Conservation (phyloP, 2,797 vertebrate genomes). For the Manis crassicaudata region DNA sequence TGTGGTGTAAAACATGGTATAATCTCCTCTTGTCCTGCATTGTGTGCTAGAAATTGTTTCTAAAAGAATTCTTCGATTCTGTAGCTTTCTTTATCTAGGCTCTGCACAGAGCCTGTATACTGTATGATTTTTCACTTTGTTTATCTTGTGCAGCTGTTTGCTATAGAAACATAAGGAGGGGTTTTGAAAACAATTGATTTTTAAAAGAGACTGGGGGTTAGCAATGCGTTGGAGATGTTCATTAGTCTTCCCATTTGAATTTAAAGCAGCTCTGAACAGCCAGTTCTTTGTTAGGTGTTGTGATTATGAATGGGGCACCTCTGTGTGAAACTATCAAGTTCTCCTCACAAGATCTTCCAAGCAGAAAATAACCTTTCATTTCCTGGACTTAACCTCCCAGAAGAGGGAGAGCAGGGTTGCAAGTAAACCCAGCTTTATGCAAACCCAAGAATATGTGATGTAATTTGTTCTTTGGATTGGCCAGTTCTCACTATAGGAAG, state of each 20-base stretch:
- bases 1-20: background rate
- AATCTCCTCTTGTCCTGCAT: slow-evolving; percentile 1
- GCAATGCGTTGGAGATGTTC: slow-evolving; percentile 68
- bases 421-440: slow-evolving; percentile 56
- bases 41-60: slow-evolving; percentile 43
- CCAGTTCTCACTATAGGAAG: background rate
- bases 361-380: slow-evolving; percentile 77
- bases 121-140: slow-evolving; percentile 57
- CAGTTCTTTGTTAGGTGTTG: slow-evolving; percentile 69
- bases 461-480: slow-evolving; percentile 16
- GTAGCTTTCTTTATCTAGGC: slow-evolving; percentile 1
- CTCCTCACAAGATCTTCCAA: slow-evolving; percentile 73
- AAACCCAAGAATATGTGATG: slow-evolving; percentile 32
- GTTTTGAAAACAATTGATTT: slow-evolving; percentile 76
- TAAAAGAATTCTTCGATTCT: slow-evolving; percentile 42
- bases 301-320: slow-evolving; percentile 70
- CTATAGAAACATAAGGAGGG: slow-evolving; percentile 66
- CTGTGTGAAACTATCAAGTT: slow-evolving; percentile 74
- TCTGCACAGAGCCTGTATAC: slow-evolving; percentile 44
- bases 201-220: slow-evolving; percentile 62
- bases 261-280: slow-evolving; percentile 72
- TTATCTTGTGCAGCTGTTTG: slow-evolving; percentile 64
- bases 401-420: background rate
- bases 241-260: slow-evolving; percentile 66
- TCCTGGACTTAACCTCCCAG: slow-evolving; percentile 63